A percentile compares a stretch with the other conserved stretches of the same genome.
Evolutionary conservation across 2,113 vertebrate genomes (phyloP).

Genomic region (Chloebia gouldiae): DNA sequence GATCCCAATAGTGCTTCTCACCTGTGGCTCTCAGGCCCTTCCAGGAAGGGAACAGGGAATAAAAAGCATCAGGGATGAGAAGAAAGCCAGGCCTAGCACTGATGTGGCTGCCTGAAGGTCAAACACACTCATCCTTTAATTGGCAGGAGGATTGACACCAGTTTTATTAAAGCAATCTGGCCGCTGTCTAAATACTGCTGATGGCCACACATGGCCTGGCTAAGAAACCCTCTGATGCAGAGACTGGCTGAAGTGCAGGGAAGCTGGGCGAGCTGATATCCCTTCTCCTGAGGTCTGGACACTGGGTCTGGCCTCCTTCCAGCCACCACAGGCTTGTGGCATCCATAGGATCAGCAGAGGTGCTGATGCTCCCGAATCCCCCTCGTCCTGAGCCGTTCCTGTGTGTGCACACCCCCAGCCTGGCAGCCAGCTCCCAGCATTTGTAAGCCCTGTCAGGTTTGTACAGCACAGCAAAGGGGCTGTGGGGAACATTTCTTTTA

Average conservation of each 20-base stretch:
- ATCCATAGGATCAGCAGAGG: background rate
- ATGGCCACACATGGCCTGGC: accelerated
- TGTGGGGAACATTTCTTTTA: background rate
- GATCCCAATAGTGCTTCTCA: background rate
- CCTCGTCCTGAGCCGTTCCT: accelerated
- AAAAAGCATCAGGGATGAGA: background rate
- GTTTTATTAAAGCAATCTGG: background rate
- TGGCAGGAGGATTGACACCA: accelerated
- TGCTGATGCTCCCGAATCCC: accelerated
- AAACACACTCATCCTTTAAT: background rate
- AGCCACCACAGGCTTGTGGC: accelerated
- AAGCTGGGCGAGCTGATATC: background rate
- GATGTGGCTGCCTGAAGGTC: background rate
- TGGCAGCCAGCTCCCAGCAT: background rate
- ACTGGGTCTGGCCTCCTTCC: background rate
- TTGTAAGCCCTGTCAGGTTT: background rate
- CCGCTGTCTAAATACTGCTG: background rate
- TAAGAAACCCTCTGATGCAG: background rate
- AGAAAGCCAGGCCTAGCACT: background rate
- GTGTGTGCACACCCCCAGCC: background rate
- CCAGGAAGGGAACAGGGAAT: background rate
- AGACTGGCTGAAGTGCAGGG: background rate
- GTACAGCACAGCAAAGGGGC: background rate
- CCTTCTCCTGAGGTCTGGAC: background rate
- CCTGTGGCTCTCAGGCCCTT: background rate